Conservation (phyloP, 1,140 invertebrate genomes). For the Dufourea novaeangliae region DNA sequence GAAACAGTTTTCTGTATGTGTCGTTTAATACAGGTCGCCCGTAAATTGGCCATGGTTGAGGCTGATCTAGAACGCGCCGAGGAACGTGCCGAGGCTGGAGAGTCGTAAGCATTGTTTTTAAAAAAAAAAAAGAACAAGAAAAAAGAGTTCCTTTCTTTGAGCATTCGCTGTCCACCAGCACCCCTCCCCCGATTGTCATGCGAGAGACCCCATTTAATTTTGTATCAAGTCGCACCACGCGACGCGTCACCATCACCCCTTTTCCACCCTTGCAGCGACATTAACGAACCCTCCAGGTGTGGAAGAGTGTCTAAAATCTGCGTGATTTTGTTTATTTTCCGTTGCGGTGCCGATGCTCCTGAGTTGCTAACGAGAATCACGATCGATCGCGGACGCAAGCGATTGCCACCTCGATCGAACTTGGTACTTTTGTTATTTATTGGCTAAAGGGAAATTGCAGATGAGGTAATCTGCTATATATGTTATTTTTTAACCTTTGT, state of each 20-base stretch:
- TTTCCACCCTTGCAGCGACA: no score
- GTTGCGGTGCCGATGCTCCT: neutral
- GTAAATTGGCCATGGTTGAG: constrained; percentile 99
- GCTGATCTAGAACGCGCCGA: constrained; percentile 99
- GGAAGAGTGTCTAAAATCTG: neutral
- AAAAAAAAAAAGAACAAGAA: no score
- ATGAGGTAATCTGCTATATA: no score
- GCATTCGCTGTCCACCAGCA: constrained; percentile 20
- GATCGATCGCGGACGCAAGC: neutral
- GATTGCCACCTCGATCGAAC: no score
- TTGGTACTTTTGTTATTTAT: neutral
- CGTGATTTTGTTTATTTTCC: neutral
- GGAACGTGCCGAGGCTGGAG: constrained; percentile 99
- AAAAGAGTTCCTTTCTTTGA: constrained; percentile 20
- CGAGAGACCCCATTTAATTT: constrained; percentile 7
- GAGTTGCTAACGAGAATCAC: neutral
- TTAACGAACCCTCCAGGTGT: neutral
- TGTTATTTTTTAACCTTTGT: no score
- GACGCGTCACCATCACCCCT: neutral
- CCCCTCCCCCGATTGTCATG: constrained; percentile 1
- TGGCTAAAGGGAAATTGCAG: neutral
- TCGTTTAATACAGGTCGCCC: constrained; percentile 94
- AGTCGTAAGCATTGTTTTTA: constrained; percentile 93
- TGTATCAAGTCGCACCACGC: neutral
- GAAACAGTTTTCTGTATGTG: constrained; percentile 69